Percentiles rank a stretch among this genome's conserved stretches.
phyloP scores from a whole-genome alignment of 2,113 vertebrate species.

The Salminus brasiliensis region DNA sequence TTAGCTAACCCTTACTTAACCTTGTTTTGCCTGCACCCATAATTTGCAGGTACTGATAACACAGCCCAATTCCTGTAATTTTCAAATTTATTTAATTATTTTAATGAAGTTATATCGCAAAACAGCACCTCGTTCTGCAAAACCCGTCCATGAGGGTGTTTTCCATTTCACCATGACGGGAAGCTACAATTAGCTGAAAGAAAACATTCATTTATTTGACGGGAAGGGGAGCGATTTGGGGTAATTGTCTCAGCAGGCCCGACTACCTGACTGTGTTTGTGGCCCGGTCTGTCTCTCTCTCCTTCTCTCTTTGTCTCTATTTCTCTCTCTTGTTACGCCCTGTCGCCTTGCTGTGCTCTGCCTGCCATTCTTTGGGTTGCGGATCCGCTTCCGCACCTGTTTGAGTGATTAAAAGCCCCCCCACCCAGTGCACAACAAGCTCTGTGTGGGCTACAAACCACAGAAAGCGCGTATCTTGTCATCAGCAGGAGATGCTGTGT shows the following conservation, averaged over 20 bases:
- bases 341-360: neutral
- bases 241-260: constrained; percentile 48
- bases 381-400: constrained; percentile 42
- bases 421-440: neutral
- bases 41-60: neutral
- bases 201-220: constrained; percentile 46
- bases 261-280: neutral
- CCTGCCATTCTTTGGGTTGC: neutral
- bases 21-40: neutral
- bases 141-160: neutral
- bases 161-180: constrained; percentile 13
- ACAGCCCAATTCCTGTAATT: neutral
- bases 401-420: constrained; percentile 35
- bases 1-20: no score
- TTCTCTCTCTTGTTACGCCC: constrained; percentile 20
- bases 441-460: neutral
- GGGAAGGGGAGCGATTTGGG: constrained; percentile 29
- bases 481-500: neutral
- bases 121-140: constrained; percentile 3
- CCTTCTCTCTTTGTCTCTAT: neutral
- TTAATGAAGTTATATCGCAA: constrained; percentile 28
- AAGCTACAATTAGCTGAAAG: constrained; percentile 39
- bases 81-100: no score
- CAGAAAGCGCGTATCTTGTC: neutral
- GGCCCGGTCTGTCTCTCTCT: neutral